Evolutionary conservation across 2,888 invertebrate species (phyloP), one percentile per base, ranked within the genome.

Genomic region (Osmoderma eremita): DNA sequence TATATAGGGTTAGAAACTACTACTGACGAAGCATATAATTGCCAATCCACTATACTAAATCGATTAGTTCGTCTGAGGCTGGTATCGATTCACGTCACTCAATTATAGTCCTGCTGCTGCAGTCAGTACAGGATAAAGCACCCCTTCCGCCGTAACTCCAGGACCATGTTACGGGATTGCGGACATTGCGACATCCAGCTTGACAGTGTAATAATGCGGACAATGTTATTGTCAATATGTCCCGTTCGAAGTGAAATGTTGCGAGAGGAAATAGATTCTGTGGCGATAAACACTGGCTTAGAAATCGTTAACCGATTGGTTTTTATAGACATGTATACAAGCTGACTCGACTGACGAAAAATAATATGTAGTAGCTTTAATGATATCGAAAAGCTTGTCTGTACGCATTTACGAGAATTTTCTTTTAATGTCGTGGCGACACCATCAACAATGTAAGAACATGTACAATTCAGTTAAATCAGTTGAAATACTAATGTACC

Each of bases 41-140:
- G 76, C 69, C 74, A 77, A 76, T 77, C 73, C 74, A 71, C 72
- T 74, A 75, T 76, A 71, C 75, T 75, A 77, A 77, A 78, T 78
- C 76, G 77, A 77, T 77, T 77, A 77, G 74, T 64, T 63, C 71
- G 63, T 71, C 66, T 70, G 69, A 66, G 67, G 62, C 68, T 63
- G 67, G 65, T 69, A 69, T 68, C 70, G 67, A 68, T 67, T 63
- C 51, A 68, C 67, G 70, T 71, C 70, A 71, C 68, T 72, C 72
- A 72, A 71, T 71, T 72, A 70, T 54, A 15, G 62, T 62, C 63
- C 62, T 45, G 63, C 51, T 58, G 56, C 39, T 65, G 50, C 50
- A 58, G 39, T 17, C 58, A 12, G 20, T 50, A 20, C 15, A 49
- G 65, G 41, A 56, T 58, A 42, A 42, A 45, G 36, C 15, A n/a